Evolutionary conservation across 2,113 vertebrate species (phyloP).

Genomic region (Odocoileus hemionus): DNA sequence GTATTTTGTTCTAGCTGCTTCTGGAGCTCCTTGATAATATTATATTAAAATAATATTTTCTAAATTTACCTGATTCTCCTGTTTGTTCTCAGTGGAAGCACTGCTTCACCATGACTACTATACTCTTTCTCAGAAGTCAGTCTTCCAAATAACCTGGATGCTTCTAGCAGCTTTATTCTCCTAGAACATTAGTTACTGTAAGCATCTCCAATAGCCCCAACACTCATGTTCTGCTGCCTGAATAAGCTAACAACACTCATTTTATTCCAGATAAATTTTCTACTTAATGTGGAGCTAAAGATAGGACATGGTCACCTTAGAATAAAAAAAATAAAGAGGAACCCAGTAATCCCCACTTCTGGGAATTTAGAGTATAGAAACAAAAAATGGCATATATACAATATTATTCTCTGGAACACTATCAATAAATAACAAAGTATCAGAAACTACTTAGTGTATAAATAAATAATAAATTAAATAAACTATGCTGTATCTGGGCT

Average conservation of each 20-base stretch:
- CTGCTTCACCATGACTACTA: neutral
- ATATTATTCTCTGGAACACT: neutral
- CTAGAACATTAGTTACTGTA: neutral
- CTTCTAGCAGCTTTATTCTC: neutral
- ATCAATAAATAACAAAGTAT: neutral
- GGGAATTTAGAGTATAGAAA: neutral
- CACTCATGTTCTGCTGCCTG: neutral
- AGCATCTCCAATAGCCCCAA: neutral
- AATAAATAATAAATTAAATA: slow-evolving; percentile 4
- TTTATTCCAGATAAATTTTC: neutral
- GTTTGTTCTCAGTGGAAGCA: neutral
- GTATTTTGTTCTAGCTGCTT: neutral
- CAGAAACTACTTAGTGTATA: neutral
- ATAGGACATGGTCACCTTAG: neutral
- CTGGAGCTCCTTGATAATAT: neutral
- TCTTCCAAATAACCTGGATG: neutral
- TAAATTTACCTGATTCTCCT: neutral
- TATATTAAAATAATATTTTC: neutral
- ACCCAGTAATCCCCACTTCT: neutral
- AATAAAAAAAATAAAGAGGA: neutral
- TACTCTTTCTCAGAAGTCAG: neutral
- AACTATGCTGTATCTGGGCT: neutral
- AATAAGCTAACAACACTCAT: neutral
- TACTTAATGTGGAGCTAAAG: neutral
- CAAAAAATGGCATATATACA: neutral